phyloP scores from a whole-genome alignment of 2,888 invertebrate species.

The Ischnus inquisitorius region DNA sequence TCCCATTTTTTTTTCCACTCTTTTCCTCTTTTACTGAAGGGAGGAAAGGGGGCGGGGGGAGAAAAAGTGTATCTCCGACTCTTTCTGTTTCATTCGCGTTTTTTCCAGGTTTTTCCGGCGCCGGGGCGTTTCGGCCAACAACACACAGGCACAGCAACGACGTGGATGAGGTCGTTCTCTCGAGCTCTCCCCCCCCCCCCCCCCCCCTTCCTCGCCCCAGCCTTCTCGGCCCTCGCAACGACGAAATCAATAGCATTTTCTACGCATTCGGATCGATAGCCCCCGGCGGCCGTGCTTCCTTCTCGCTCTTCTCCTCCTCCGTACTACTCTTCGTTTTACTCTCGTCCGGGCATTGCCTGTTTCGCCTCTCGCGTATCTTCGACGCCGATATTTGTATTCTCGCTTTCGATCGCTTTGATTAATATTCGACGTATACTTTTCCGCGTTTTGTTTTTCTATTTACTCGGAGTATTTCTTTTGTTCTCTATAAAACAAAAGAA shows the following conservation, averaged over 20 bases:
- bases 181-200: constrained; percentile 34
- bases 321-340: constrained; percentile 1
- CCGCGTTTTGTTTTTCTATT: neutral
- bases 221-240: constrained; percentile 59
- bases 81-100: constrained; percentile 22
- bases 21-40: neutral
- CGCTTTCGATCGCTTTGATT: neutral
- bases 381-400: constrained; percentile 1
- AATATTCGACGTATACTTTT: neutral
- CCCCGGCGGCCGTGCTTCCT: constrained; percentile 70
- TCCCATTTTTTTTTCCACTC: constrained; percentile 11
- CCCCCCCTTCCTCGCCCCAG: constrained; percentile 7
- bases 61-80: constrained; percentile 4
- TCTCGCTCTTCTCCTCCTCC: neutral
- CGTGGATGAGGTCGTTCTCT: constrained; percentile 57
- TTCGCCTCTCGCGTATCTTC: neutral
- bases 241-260: constrained; percentile 80
- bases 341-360: constrained; percentile 9
- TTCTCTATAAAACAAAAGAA: neutral
- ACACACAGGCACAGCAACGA: constrained; percentile 8
- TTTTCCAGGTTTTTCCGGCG: constrained; percentile 36
- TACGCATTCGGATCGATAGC: constrained; percentile 80
- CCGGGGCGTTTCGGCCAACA: constrained; percentile 43
- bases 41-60: too few species aligned
- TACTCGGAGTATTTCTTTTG: neutral